Evolutionary conservation across 1,140 invertebrate genomes (phyloP), one percentile per base, ranked within the genome.

Genomic region (Penaeus vannamei): DNA sequence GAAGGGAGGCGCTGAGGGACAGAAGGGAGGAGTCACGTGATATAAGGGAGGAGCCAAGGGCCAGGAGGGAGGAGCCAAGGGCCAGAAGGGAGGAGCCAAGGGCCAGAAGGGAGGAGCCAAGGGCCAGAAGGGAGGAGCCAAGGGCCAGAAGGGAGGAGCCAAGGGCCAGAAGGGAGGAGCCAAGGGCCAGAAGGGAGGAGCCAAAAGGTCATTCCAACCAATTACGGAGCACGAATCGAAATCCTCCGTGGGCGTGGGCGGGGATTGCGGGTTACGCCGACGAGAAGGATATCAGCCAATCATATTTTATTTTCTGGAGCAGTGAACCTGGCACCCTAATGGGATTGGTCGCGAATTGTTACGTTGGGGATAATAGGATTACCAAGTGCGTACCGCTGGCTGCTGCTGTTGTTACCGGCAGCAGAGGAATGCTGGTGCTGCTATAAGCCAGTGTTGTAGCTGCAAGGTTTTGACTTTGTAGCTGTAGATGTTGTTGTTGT

Each of bases 261-360:
- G 53, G 17, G 53, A 53, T 62, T 46, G 53, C 17, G 72, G 59
- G 62, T 60, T 53, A 36, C 36, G 76, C 76, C 72, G 42, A 42
- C 72, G 61, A 36, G 85, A 60, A 79, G 69, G 85, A 86, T 79
- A 86, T 79, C 72, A 79, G 72, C 85, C 85, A 86, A 86, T 86
- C 85, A 86, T 86, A 86, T 86, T 86, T 79, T 61, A 86, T 86
- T 86, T 86, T 86, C 85, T 79, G 80, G 85, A 79, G 59, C 85
- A 86, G 85, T 86, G 85, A 86, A 79, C 85, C 83, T 85, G 72
- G n/a, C 26, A 60, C 85, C 60, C 72, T 86, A 86, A 86, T 86
- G 85, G 85, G 85, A 86, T 86, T 86, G 85, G 85, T 86, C 69
- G 85, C 60, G 85, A 79, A 79, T 86, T 36, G 72, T 86, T 86